Percentiles rank a stretch among this genome's conserved stretches.
phyloP scores from a whole-genome alignment of 2,113 vertebrate species.

The Carassius auratus region DNA sequence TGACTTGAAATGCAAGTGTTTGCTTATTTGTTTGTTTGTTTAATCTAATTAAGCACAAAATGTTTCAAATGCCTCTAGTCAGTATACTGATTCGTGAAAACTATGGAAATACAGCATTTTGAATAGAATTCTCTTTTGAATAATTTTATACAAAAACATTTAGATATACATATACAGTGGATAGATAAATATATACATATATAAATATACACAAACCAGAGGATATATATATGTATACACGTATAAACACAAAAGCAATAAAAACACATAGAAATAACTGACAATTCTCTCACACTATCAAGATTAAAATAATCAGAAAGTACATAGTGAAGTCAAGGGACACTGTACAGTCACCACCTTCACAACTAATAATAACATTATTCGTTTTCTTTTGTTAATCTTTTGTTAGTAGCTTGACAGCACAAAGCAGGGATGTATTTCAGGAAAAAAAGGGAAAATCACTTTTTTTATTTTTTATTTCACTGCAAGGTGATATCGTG shows the following conservation, averaged over 20 bases:
- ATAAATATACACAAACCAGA: slow-evolving; percentile 65
- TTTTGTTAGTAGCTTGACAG: slow-evolving; percentile 57
- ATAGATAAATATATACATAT: slow-evolving; percentile 67
- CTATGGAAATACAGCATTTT: background rate
- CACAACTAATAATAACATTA: slow-evolving; percentile 78
- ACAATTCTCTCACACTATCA: slow-evolving; percentile 81
- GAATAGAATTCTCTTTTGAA: background rate
- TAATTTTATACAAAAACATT: background rate
- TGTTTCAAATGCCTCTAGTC: slow-evolving; percentile 6
- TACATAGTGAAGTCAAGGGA: slow-evolving; percentile 83
- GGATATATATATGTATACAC: slow-evolving; percentile 64
- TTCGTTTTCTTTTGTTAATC: slow-evolving; percentile 67
- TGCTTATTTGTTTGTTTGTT: too few species aligned
- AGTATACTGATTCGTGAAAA: background rate
- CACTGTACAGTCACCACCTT: slow-evolving; percentile 76
- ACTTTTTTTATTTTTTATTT: slow-evolving; percentile 78
- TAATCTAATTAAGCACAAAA: background rate
- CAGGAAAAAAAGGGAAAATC: slow-evolving; percentile 75
- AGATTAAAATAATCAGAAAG: slow-evolving; percentile 87
- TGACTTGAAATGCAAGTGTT: background rate
- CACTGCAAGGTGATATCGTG: slow-evolving; percentile 88
- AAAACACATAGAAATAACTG: slow-evolving; percentile 71
- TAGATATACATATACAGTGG: background rate
- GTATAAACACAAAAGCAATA: slow-evolving; percentile 69
- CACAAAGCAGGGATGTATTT: slow-evolving; percentile 79